Evolutionary conservation across 2,797 vertebrate species (phyloP), one percentile per base, ranked within the genome.

Genomic region (Potorous gilbertii): DNA sequence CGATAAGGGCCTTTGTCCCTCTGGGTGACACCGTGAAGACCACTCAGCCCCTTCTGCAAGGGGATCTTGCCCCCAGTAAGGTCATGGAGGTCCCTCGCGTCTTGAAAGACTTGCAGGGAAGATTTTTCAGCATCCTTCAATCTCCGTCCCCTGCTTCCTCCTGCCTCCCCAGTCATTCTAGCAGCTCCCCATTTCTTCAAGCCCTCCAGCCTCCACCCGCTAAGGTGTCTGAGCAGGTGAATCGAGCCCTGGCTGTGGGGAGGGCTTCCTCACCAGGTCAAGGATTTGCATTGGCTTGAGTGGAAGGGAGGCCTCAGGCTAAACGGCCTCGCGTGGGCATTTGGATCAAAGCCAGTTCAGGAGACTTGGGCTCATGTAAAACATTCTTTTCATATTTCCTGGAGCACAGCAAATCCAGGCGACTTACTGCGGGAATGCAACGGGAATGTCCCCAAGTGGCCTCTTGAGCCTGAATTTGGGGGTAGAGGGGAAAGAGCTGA

Each of bases 301-400:
- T 27, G 21, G 74, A 81, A 27, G 74, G 66, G 74, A 81, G 74
- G 74, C 74, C 74, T 10, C 40, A 81, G 74, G 74, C 96, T 27
- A 9, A 24, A 56, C 54, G 40, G 95, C 96, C 96, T 93, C 93
- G 96, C 66, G 52, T 96, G 96, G 96, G 97, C 94, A 94, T 95
- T 94, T 54, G 91, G 97, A 96, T 95, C 97, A 95, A 0, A 40
- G 91, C 95, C 93, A 90, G 91, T 92, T 94, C 93, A 91, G 97
- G 97, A 92, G 46, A 97, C 97, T 56, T 46, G 56, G 59, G 96
- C 97, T 97, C 96, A 40, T 91, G 97, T 97, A 97, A 95, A 97
- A 95, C 97, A 98, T 98, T 98, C 97, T 97, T 98, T 92, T 97
- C 98, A 98, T 98, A 98, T 96, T 97, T 98, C 94, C 57, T 0